Conservation (phyloP, 2,797 vertebrate genomes). For the Cetoscarus ocellatus region DNA sequence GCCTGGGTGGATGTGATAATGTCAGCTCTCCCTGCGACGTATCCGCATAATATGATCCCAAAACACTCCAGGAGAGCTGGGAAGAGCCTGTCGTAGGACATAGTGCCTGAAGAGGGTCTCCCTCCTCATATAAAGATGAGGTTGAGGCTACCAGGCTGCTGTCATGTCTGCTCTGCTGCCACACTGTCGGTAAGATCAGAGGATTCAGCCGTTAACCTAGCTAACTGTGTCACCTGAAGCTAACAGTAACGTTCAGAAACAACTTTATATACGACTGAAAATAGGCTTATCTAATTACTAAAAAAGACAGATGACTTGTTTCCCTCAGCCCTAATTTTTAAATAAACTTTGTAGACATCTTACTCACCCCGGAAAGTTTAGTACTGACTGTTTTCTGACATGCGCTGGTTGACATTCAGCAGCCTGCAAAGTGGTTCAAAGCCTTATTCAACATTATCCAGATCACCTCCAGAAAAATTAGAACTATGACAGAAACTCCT, state of each 20-base stretch:
- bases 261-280: not conserved
- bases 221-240: not conserved
- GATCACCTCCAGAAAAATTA: not conserved
- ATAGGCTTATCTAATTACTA: too few relatives aligned
- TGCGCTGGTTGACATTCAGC: slow-evolving; percentile 12
- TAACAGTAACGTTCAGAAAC: not conserved
- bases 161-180: slow-evolving; percentile 13
- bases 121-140: slow-evolving; percentile 56
- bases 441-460: not conserved
- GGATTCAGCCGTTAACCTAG: not conserved
- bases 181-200: not conserved
- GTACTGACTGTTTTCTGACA: not conserved
- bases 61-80: slow-evolving; percentile 97
- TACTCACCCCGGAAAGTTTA: slow-evolving; percentile 36
- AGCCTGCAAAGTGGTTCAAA: not conserved
- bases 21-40: slow-evolving; percentile 92
- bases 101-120: slow-evolving; percentile 66
- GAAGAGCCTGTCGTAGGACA: slow-evolving; percentile 95
- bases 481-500: not conserved
- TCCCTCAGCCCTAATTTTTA: too few relatives aligned
- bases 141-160: slow-evolving; percentile 36
- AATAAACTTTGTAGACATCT: too few relatives aligned
- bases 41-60: slow-evolving; percentile 97
- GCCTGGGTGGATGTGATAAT: slow-evolving; percentile 95
- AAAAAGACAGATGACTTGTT: too few relatives aligned